phyloP scores from a whole-genome alignment of 2,888 invertebrate species.

The Hipparchia sbordonii region DNA sequence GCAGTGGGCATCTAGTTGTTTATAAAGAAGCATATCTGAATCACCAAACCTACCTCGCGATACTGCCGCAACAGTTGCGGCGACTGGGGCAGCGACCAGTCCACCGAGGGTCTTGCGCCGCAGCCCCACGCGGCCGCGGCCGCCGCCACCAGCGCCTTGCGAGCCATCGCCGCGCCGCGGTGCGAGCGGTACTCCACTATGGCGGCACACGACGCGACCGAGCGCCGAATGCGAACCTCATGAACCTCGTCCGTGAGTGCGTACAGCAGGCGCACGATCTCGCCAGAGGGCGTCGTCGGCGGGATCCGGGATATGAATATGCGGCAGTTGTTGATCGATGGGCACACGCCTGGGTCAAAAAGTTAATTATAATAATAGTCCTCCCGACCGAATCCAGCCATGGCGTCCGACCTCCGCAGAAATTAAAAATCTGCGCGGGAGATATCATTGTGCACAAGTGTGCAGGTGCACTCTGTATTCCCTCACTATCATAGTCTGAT shows the following conservation, averaged over 20 bases:
- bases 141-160: constrained; percentile 79
- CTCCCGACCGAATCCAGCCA: neutral
- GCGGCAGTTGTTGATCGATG: constrained; percentile 89
- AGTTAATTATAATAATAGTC: neutral
- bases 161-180: constrained; percentile 83
- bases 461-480: no score
- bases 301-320: constrained; percentile 85
- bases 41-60: constrained; percentile 59
- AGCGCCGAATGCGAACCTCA: constrained; percentile 74
- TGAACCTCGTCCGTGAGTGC: constrained; percentile 77
- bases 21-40: no score
- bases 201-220: constrained; percentile 81
- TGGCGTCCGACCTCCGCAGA: neutral
- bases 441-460: no score
- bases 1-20: no score
- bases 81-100: constrained; percentile 78
- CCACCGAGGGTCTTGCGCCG: constrained; percentile 73
- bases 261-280: constrained; percentile 82
- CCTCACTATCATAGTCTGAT: no score
- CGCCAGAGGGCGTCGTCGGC: constrained; percentile 83
- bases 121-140: constrained; percentile 77
- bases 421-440: no score
- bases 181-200: constrained; percentile 89
- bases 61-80: constrained; percentile 73
- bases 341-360: constrained; percentile 83